Evolutionary conservation across 2,113 vertebrate species (phyloP).

Genomic region (Serinus canaria): DNA sequence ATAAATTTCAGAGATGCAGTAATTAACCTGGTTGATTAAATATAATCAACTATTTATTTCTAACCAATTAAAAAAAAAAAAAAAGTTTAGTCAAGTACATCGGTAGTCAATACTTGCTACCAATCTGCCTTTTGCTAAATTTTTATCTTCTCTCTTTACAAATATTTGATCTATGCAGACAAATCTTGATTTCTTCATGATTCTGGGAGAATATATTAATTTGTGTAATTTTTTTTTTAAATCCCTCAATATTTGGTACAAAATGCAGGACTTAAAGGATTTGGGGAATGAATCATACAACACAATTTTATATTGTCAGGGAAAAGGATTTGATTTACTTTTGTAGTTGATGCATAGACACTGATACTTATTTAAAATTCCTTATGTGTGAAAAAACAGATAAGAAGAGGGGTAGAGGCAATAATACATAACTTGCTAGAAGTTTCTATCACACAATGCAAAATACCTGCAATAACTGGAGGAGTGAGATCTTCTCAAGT

Average conservation of each 20-base stretch:
- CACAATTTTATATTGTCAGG: not conserved
- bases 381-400: not conserved
- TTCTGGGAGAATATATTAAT: not conserved
- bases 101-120: not conserved
- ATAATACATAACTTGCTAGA: not conserved
- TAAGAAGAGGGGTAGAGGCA: not conserved
- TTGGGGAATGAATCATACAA: not conserved
- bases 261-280: not conserved
- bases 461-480: not conserved
- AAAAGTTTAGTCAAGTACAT: not conserved
- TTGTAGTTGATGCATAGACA: not conserved
- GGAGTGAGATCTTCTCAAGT: not conserved
- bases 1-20: slow-evolving; percentile 3
- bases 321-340: not conserved
- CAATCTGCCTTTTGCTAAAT: not conserved
- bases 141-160: not conserved
- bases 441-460: not conserved
- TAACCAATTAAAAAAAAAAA: not conserved
- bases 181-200: not conserved
- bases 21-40: slow-evolving; percentile 33
- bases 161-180: not conserved
- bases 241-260: not conserved
- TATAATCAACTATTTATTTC: not conserved
- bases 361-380: not conserved
- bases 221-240: not conserved